These are phyloP conservation scores for Pocillopora verrucosa DNA, from an alignment of 64 coral and sea anemone genomes.

Conservation along the genomic window DNA sequence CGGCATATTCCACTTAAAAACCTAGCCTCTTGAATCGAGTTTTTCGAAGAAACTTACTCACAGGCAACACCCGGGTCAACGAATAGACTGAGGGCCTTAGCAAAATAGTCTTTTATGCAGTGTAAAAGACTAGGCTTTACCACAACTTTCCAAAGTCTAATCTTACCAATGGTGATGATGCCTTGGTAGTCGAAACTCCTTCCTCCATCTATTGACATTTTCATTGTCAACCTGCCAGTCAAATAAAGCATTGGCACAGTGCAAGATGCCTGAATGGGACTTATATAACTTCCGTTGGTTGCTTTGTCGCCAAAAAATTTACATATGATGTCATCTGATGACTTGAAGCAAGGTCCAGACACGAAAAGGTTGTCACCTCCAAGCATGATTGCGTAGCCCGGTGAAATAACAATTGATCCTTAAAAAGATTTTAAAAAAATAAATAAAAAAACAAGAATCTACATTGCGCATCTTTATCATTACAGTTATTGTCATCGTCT, in stretches of 20 bases:
- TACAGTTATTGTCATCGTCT: not conserved
- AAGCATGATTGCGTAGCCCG: constrained; percentile 13
- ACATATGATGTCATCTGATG: constrained; percentile 11
- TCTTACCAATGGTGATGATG: constrained; percentile 26
- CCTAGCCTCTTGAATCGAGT: too few species aligned
- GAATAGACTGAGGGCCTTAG: too few species aligned
- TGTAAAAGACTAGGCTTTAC: too few species aligned
- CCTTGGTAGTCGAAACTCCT: constrained; percentile 27
- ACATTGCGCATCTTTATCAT: too few species aligned
- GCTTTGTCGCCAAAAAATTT: constrained; percentile 15
- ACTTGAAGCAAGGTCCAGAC: constrained; percentile 24
- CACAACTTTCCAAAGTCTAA: not conserved
- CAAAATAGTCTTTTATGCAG: too few species aligned
- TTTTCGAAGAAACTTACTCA: too few species aligned
- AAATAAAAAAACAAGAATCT: not conserved
- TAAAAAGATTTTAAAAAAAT: not conserved
- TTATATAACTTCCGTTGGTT: constrained; percentile 24
- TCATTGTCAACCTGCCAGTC: constrained; percentile 38
- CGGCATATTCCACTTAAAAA: too few species aligned
- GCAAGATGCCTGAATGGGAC: constrained; percentile 19
- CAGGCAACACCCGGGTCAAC: too few species aligned
- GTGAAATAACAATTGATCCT: constrained; percentile 9
- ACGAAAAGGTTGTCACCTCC: constrained; percentile 43
- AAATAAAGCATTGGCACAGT: constrained; percentile 22
- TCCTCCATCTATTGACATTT: constrained; percentile 34